These are phyloP conservation scores for Sinhomidia bicolor DNA, from an alignment of 2,888 invertebrate species.

Conservation along the genomic window DNA sequence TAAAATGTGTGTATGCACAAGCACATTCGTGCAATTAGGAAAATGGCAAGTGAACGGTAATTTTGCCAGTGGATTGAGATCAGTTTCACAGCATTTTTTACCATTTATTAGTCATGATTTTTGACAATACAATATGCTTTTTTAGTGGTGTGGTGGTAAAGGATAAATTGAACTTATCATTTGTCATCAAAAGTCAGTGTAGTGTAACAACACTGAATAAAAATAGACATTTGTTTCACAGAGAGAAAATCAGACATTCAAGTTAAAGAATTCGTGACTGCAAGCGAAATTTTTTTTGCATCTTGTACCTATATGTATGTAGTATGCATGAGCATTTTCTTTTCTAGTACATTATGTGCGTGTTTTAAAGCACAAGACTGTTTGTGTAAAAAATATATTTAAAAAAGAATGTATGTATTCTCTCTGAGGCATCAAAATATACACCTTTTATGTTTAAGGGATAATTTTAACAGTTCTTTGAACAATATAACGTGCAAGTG, in stretches of 20 bases:
- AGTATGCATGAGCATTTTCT: background rate
- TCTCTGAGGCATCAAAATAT: background rate
- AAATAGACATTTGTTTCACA: background rate
- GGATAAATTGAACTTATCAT: background rate
- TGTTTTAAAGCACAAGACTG: background rate
- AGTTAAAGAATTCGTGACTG: background rate
- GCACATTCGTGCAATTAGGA: background rate
- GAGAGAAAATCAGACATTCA: background rate
- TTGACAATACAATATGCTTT: background rate
- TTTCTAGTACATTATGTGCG: background rate
- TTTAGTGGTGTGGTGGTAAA: background rate
- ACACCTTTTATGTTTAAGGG: background rate
- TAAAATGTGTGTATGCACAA: background rate
- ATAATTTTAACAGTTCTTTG: constrained; percentile 12
- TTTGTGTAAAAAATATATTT: background rate
- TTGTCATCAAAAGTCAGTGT: background rate
- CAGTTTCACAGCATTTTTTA: background rate
- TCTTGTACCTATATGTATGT: background rate
- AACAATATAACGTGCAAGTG: background rate
- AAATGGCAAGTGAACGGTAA: background rate
- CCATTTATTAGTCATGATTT: background rate
- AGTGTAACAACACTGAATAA: background rate
- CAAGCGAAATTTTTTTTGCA: background rate
- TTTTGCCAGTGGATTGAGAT: background rate
- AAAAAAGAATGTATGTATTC: background rate